Evolutionary conservation across 2,888 invertebrate species (phyloP).

Genomic region (Dasysyrphus tricinctus): DNA sequence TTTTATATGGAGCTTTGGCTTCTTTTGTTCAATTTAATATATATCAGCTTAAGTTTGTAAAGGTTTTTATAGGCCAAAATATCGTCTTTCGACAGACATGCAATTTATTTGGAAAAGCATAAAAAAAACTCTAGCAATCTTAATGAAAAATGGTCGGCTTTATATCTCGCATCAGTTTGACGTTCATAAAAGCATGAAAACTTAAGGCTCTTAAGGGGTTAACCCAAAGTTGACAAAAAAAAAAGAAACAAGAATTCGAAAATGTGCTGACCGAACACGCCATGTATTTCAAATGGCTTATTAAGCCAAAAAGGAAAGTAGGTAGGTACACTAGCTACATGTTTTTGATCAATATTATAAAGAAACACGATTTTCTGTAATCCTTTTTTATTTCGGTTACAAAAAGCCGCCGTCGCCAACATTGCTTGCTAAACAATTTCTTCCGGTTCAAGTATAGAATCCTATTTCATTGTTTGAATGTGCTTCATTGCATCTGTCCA

Average conservation of each 20-base stretch:
- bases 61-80: not conserved
- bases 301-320: constrained; percentile 7
- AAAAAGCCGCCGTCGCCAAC: constrained; percentile 20
- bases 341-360: constrained; percentile 11
- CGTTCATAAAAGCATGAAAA: not conserved
- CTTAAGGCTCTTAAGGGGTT: not conserved
- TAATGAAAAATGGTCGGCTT: constrained; percentile 1
- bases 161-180: not conserved
- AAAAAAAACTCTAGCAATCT: constrained; percentile 2
- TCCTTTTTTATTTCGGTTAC: constrained; percentile 6
- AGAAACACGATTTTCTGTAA: constrained; percentile 25
- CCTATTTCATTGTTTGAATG: constrained; percentile 32
- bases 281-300: not conserved
- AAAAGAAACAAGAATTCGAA: not conserved
- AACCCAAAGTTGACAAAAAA: not conserved
- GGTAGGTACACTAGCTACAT: not conserved
- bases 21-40: not conserved
- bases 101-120: constrained; percentile 6
- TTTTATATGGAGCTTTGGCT: not conserved
- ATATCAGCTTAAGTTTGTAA: not conserved
- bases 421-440: constrained; percentile 42
- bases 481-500: constrained; percentile 50
- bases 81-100: constrained; percentile 3
- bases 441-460: constrained; percentile 34
- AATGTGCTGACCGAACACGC: not conserved